phyloP scores from a whole-genome alignment of 64 coral and sea anemone genomes.

The Montipora sp. region DNA sequence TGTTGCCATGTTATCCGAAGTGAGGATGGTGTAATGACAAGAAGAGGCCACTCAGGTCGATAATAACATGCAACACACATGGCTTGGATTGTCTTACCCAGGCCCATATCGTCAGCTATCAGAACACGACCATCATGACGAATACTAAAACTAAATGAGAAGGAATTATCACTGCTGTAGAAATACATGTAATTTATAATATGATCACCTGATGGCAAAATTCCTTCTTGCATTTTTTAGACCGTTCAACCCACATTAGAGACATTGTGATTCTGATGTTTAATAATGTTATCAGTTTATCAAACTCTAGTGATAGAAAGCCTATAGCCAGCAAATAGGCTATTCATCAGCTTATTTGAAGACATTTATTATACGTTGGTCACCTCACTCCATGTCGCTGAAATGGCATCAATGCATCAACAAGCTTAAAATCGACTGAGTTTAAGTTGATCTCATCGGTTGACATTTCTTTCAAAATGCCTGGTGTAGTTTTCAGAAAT shows the following conservation, averaged over 20 bases:
- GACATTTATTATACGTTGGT: no score
- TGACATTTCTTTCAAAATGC: constrained; percentile 65
- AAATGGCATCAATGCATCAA: constrained; percentile 88
- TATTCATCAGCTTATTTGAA: no score
- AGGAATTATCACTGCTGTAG: neutral
- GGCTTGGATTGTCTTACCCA: constrained; percentile 97
- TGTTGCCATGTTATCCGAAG: constrained; percentile 88
- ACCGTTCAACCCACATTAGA: no score
- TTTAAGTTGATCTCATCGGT: constrained; percentile 86
- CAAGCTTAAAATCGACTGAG: constrained; percentile 89
- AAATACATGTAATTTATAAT: no score
- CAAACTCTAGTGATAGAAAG: no score
- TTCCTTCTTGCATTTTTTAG: no score
- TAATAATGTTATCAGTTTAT: no score
- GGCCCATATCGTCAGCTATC: constrained; percentile 99
- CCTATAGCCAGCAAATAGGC: no score
- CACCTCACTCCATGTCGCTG: constrained; percentile 93
- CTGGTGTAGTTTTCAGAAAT: constrained; percentile 58
- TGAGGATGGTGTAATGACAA: constrained; percentile 92
- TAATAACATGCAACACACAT: constrained; percentile 97
- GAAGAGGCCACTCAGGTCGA: constrained; percentile 88
- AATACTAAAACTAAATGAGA: constrained; percentile 77
- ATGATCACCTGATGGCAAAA: no score
- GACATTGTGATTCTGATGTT: no score
- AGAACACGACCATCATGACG: constrained; percentile 94